These are phyloP conservation scores for Gulo gulo DNA, from an alignment of 2,113 vertebrate genomes.

Conservation along the genomic window DNA sequence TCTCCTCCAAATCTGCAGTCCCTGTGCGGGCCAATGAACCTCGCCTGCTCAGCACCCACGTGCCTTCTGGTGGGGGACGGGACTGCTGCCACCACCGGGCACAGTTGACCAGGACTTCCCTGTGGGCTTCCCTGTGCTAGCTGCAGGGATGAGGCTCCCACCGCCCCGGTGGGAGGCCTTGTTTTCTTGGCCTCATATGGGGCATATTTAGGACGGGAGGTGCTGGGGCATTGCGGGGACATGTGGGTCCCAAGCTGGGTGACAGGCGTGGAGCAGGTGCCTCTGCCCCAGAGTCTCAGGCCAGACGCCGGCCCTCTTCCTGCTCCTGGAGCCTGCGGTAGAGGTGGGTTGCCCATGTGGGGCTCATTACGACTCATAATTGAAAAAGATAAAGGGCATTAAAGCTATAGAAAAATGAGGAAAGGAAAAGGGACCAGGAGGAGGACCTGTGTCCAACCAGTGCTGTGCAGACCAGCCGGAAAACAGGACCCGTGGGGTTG, in stretches of 20 bases:
- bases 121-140: accelerated
- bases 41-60: accelerated
- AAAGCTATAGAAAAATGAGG: no score
- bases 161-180: no score
- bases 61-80: accelerated
- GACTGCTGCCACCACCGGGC: accelerated
- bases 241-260: no score
- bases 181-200: no score
- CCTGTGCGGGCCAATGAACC: background rate
- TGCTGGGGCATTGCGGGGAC: accelerated
- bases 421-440: background rate
- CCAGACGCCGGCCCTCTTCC: background rate
- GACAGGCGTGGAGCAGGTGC: accelerated
- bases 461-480: background rate
- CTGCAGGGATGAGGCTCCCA: accelerated
- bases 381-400: accelerated
- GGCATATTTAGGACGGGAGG: no score
- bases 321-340: accelerated
- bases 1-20: accelerated
- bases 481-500: background rate
- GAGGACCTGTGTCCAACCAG: background rate
- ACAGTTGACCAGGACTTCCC: background rate
- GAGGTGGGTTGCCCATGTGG: no score
- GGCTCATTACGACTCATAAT: accelerated
- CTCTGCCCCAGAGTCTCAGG: background rate